phyloP scores from a whole-genome alignment of 2,113 vertebrate genomes.

The Saiga tatarica region DNA sequence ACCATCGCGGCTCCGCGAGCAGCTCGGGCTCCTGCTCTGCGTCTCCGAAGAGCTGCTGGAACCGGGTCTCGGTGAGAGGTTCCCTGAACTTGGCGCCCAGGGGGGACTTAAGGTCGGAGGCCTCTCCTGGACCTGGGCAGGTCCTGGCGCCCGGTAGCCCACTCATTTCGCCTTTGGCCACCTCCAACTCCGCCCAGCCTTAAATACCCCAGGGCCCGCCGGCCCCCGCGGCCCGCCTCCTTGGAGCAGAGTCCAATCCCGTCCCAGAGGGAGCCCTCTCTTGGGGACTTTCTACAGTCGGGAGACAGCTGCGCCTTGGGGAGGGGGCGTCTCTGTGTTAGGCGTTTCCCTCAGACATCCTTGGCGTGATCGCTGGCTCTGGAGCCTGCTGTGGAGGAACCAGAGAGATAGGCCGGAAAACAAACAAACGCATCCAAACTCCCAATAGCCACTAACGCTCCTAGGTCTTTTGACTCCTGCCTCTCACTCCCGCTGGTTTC shows the following conservation, averaged over 20 bases:
- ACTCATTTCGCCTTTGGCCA: constrained; percentile 32
- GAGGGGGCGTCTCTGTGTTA: background rate
- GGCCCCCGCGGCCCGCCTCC: constrained; percentile 50
- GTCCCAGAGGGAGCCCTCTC: background rate
- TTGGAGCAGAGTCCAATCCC: constrained; percentile 31
- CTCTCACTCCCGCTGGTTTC: background rate
- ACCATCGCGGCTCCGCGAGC: background rate
- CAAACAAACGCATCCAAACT: background rate
- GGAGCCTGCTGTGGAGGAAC: background rate
- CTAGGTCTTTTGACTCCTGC: background rate
- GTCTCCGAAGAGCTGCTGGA: constrained; percentile 62
- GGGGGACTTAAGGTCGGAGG: background rate
- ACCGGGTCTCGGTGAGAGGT: constrained; percentile 67
- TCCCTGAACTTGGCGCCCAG: constrained; percentile 52
- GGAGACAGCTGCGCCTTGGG: background rate
- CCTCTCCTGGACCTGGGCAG: background rate
- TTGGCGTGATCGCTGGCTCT: background rate
- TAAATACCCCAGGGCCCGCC: constrained; percentile 25
- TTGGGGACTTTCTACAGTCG: background rate
- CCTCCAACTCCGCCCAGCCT: background rate
- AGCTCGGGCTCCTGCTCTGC: background rate
- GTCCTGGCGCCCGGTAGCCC: background rate
- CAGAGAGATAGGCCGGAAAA: background rate
- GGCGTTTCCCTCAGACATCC: constrained; percentile 17
- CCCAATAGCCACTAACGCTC: background rate